A percentile compares a stretch with the other conserved stretches of the same genome.
These are phyloP conservation scores for Lordiphosa collinella DNA, from an alignment of 1,140 invertebrate genomes.

Conservation along the genomic window DNA sequence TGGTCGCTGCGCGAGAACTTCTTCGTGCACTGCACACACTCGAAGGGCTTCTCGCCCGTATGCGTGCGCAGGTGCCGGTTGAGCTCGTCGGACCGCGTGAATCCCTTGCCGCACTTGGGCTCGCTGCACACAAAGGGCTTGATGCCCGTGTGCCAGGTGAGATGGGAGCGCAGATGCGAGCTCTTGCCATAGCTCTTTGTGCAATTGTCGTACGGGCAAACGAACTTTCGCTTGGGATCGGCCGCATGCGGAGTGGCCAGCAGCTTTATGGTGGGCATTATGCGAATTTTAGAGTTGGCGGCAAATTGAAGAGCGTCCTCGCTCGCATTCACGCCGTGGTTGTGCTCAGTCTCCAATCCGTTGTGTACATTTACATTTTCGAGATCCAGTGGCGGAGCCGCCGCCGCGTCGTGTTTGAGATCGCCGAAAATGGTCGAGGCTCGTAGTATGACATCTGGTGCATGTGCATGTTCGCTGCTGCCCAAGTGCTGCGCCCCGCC, in stretches of 20 bases:
- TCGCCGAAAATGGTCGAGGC: constrained; percentile 56
- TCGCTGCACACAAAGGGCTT: constrained; percentile 82
- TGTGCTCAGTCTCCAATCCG: constrained; percentile 57
- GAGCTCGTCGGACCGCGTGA: constrained; percentile 77
- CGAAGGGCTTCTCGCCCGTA: constrained; percentile 89
- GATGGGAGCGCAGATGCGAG: constrained; percentile 74
- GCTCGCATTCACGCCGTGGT: constrained; percentile 15
- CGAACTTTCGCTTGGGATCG: constrained; percentile 69
- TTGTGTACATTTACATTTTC: constrained; percentile 61
- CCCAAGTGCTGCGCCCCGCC: constrained; percentile 40
- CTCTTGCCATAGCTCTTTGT: constrained; percentile 78
- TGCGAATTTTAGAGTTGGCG: constrained; percentile 48
- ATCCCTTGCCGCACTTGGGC: constrained; percentile 82
- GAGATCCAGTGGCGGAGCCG: constrained; percentile 47
- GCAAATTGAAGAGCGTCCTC: constrained; percentile 30
- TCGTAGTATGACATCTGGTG: constrained; percentile 42
- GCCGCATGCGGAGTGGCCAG: constrained; percentile 55
- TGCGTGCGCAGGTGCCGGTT: constrained; percentile 83
- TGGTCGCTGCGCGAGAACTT: constrained; percentile 92
- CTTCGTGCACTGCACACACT: constrained; percentile 87
- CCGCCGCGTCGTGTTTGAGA: constrained; percentile 31
- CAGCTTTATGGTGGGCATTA: constrained; percentile 65
- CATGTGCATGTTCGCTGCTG: constrained; percentile 33
- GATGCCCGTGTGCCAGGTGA: constrained; percentile 79
- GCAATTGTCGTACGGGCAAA: constrained; percentile 72